Conservation (phyloP, 2,797 vertebrate species). For the Sus cebifrons region DNA sequence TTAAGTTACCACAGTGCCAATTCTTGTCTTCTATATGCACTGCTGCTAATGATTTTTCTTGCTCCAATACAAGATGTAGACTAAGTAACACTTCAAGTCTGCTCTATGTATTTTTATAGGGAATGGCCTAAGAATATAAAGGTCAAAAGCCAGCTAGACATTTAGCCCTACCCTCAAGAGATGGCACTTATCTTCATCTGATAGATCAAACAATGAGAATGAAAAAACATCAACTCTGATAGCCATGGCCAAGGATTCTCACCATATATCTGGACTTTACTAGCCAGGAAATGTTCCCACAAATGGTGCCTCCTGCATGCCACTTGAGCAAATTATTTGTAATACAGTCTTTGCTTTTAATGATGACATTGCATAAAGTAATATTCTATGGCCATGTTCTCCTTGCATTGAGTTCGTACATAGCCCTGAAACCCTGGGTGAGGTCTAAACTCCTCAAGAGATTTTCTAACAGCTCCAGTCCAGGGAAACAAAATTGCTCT, state of each 20-base stretch:
- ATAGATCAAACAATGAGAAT: neutral
- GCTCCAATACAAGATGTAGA: neutral
- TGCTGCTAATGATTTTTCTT: neutral
- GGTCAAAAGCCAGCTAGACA: neutral
- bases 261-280: neutral
- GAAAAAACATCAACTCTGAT: neutral
- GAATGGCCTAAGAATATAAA: neutral
- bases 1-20: neutral
- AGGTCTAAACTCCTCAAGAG: neutral
- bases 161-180: neutral
- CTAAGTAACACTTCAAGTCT: neutral
- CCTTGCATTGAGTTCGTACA: neutral
- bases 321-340: too few relatives aligned
- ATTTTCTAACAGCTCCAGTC: neutral
- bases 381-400: neutral
- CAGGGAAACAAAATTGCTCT: fast-evolving
- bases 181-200: neutral
- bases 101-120: neutral
- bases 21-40: fast-evolving
- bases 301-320: neutral
- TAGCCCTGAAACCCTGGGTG: neutral
- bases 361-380: neutral
- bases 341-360: neutral
- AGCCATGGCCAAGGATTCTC: neutral
- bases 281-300: neutral